These are phyloP conservation scores for Gobio gobio DNA, from an alignment of 2,113 vertebrate genomes.

Conservation along the genomic window DNA sequence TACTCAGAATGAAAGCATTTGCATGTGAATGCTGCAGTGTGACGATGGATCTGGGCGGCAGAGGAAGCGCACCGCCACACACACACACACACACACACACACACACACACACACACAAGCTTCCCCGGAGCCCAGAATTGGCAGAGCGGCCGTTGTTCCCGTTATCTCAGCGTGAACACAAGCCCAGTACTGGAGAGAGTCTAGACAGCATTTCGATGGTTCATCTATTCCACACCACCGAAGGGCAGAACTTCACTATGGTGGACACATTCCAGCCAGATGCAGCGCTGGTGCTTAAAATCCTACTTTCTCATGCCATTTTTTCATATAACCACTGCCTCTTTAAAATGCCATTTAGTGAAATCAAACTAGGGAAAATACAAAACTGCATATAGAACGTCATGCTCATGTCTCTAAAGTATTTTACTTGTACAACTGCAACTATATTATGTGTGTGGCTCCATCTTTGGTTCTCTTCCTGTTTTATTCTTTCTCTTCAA, in stretches of 20 bases:
- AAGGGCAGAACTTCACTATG: conserved; percentile 13
- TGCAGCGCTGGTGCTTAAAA: neutral
- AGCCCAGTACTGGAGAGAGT: conserved; percentile 49
- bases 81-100: too few species aligned
- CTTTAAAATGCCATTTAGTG: conserved; percentile 7
- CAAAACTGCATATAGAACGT: neutral
- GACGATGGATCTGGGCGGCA: conserved; percentile 24
- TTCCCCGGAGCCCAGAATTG: conserved; percentile 17
- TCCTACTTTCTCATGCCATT: neutral
- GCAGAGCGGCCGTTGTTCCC: conserved; percentile 20
- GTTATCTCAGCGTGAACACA: conserved; percentile 47
- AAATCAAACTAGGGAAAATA: neutral
- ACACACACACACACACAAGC: neutral
- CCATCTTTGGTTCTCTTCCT: conserved; percentile 44
- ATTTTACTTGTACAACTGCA: neutral
- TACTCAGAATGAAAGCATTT: conserved; percentile 57
- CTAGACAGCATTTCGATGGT: conserved; percentile 24
- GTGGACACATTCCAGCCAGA: neutral
- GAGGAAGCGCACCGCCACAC: conserved; percentile 14
- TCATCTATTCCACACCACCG: neutral
- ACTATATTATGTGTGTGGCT: neutral
- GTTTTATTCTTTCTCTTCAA: conserved; percentile 59
- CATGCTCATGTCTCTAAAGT: neutral
- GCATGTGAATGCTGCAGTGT: conserved; percentile 55
- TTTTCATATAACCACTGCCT: neutral